Base-by-base conservation (phyloP, 2,113 vertebrate genomes). In the Odontophorus gujanensis region DNA sequence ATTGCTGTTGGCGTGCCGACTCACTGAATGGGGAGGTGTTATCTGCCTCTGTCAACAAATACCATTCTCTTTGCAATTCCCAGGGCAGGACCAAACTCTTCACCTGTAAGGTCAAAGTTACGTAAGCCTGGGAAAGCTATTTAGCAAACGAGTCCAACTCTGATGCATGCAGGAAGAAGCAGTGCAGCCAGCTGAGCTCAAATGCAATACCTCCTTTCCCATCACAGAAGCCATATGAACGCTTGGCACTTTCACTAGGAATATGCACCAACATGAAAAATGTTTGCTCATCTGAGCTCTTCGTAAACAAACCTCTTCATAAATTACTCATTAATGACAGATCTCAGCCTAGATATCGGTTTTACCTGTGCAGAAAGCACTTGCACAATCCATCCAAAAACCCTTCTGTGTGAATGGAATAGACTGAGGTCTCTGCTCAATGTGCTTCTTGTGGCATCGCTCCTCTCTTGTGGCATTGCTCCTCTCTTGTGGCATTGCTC, bases 41-140 rank as follows among this genome's bases (percentile, higher is more conserved):
- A 93, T 88, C 73, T 80, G 61, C 67, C 32, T 77, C 66, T 13
- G 26, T 89, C 89, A 96, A 94, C 89, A 94, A 77, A 95, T 59
- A 36, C 58, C 6, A 38, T 82, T 85, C 67, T 43, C 61, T 58
- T 71, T 85, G 75, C 47, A 89, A 43, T 85, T 88, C 79, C 81
- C 47, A 82, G 81, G 92, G 85, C 72, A 95, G 81, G 69, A 89
- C 66, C 76, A 89, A 94, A 85, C 79, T 72, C 68, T 79, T 95
- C 71, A 84, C 38, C 57, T 93, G 62, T 71, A 76, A 95, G 68
- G 89, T 91, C 84, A 90, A 78, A 93, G 47, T 94, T 93, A 91
- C 0, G 1, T 89, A 88, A 92, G 81, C 48, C 38, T 89, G 85
- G 76, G 62, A 96, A 80, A 47, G 50, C 71, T 82, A 73, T 62